These are phyloP conservation scores for Epizoanthus ramosus DNA, from an alignment of 92 coral and sea anemone genomes.

Conservation along the genomic window DNA sequence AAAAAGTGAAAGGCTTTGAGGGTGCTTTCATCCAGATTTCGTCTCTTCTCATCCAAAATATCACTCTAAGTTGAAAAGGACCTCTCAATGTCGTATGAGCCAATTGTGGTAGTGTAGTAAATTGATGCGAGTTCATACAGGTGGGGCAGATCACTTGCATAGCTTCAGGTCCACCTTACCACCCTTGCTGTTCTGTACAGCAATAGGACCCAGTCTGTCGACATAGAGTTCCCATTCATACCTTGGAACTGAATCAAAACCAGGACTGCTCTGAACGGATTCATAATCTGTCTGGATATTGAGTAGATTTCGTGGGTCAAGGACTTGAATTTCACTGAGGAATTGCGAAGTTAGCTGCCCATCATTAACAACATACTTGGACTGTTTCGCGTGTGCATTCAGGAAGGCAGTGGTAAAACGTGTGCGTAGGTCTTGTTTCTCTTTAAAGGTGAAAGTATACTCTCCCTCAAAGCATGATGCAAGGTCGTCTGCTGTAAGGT, in stretches of 20 bases:
- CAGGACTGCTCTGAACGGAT: slow-evolving; percentile 38
- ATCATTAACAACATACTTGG: slow-evolving; percentile 36
- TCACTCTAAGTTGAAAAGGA: slow-evolving; percentile 63
- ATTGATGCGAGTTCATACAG: slow-evolving; percentile 51
- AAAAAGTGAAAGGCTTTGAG: slow-evolving; percentile 62
- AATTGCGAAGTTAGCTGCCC: slow-evolving; percentile 42
- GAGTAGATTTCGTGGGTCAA: slow-evolving; percentile 54
- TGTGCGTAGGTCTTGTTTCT: background rate
- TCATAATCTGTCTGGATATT: slow-evolving; percentile 18
- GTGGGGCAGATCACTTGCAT: slow-evolving; percentile 56
- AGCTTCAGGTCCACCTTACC: slow-evolving; percentile 52
- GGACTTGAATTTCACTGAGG: slow-evolving; percentile 53
- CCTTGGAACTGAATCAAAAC: slow-evolving; percentile 39
- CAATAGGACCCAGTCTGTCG: slow-evolving; percentile 48
- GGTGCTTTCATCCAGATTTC: slow-evolving; percentile 61
- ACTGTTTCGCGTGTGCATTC: slow-evolving; percentile 28
- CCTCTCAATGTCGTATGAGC: slow-evolving; percentile 65
- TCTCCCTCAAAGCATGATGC: slow-evolving; percentile 23
- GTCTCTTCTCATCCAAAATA: slow-evolving; percentile 55
- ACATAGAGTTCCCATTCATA: slow-evolving; percentile 50
- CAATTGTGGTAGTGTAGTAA: slow-evolving; percentile 57
- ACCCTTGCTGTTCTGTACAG: slow-evolving; percentile 39
- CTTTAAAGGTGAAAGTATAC: background rate
- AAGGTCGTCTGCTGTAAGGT: slow-evolving; percentile 10
- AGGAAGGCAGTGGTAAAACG: slow-evolving; percentile 14